phyloP scores from a whole-genome alignment of 2,113 vertebrate species.

The Corythaeola cristata region DNA sequence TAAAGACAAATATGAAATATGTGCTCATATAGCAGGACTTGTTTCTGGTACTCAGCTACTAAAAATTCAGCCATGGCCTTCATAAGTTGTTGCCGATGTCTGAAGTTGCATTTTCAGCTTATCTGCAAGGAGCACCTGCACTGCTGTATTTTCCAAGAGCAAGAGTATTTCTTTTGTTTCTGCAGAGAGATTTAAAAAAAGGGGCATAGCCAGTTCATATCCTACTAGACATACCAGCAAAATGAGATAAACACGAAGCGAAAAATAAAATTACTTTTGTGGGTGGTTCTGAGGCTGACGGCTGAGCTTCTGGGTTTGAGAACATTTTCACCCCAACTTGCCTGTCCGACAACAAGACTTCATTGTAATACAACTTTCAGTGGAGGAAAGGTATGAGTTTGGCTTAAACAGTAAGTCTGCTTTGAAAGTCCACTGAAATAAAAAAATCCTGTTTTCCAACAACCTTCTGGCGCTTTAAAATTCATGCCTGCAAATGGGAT shows the following conservation, averaged over 20 bases:
- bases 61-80: constrained; percentile 5
- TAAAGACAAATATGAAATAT: not conserved
- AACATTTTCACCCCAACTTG: not conserved
- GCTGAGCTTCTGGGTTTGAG: not conserved
- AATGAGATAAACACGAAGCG: constrained; percentile 7
- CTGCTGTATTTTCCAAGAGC: not conserved
- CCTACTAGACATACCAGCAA: constrained; percentile 6
- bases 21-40: not conserved
- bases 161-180: constrained; percentile 32
- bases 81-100: not conserved
- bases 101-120: constrained; percentile 37
- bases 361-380: not conserved
- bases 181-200: constrained; percentile 4
- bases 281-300: not conserved
- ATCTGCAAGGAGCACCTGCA: constrained; percentile 44
- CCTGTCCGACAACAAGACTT: not conserved
- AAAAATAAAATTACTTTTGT: not conserved
- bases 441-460: not conserved
- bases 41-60: not conserved
- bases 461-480: not conserved
- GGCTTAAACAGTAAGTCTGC: not conserved
- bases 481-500: not conserved
- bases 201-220: not conserved
- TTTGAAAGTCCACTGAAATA: constrained; percentile 14
- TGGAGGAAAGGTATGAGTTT: not conserved